Conservation (phyloP, 1,140 invertebrate species). For the Charaxes varanes region DNA sequence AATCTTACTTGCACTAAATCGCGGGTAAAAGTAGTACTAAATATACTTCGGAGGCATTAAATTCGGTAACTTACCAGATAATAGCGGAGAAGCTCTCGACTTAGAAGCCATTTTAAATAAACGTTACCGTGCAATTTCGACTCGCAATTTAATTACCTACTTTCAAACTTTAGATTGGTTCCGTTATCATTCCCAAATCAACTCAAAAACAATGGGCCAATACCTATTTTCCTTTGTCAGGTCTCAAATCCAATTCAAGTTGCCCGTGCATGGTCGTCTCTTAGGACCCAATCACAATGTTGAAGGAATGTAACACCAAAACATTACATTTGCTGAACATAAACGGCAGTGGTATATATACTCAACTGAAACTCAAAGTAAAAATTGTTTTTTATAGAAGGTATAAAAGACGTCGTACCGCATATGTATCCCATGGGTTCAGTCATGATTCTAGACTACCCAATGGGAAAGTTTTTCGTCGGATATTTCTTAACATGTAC, state of each 20-base stretch:
- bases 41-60: background rate
- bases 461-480: no score
- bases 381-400: no score
- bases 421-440: no score
- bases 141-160: constrained; percentile 12
- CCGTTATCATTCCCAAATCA: constrained; percentile 12
- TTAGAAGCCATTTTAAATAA: background rate
- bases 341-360: no score
- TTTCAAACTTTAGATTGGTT: constrained; percentile 15
- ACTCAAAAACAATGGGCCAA: constrained; percentile 14
- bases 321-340: background rate
- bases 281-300: background rate
- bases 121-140: background rate
- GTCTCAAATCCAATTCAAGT: constrained; percentile 7
- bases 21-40: no score
- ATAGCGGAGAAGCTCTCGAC: background rate
- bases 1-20: no score
- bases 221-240: constrained; percentile 14
- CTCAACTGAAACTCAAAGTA: no score
- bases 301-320: background rate
- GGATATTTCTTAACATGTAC: no score
- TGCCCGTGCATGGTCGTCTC: background rate
- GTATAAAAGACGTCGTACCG: no score
- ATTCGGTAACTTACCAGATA: background rate
- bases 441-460: no score